phyloP scores from a whole-genome alignment of 2,888 invertebrate species.

The Geotrupes spiniger region DNA sequence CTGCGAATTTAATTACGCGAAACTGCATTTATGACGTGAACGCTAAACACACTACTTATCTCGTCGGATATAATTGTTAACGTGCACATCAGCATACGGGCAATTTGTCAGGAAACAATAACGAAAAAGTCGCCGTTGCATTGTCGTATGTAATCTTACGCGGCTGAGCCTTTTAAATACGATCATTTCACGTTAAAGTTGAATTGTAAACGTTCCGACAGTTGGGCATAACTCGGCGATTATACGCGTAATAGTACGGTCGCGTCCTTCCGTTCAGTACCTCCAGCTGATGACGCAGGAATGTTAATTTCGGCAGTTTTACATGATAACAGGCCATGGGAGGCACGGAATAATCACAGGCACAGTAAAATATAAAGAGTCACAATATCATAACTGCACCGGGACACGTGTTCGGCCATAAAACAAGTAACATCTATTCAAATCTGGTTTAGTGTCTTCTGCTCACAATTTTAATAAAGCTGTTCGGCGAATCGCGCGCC shows the following conservation, averaged over 20 bases:
- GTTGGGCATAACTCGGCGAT: no score
- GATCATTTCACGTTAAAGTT: no score
- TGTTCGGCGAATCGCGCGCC: neutral
- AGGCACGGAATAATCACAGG: no score
- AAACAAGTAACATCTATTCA: conserved; percentile 41
- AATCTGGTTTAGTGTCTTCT: conserved; percentile 35
- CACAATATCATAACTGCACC: conserved; percentile 34
- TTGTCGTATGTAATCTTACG: neutral
- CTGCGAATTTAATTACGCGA: conserved; percentile 20
- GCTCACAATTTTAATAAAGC: conserved; percentile 24
- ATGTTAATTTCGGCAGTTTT: no score
- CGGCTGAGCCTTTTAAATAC: no score
- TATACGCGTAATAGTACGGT: no score
- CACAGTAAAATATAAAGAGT: conserved; percentile 34
- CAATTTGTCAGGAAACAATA: conserved; percentile 1
- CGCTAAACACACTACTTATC: conserved; percentile 22
- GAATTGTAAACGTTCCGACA: no score
- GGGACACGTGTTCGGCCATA: conserved; percentile 41
- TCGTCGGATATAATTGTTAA: conserved; percentile 14
- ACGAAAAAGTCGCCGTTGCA: neutral
- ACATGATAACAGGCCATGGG: no score
- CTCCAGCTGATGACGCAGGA: no score
- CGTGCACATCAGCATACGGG: conserved; percentile 5
- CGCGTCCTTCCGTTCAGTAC: no score
- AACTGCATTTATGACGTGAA: conserved; percentile 17